phyloP scores from a whole-genome alignment of 1,140 invertebrate genomes.

The Rhopalosiphum maidis region DNA sequence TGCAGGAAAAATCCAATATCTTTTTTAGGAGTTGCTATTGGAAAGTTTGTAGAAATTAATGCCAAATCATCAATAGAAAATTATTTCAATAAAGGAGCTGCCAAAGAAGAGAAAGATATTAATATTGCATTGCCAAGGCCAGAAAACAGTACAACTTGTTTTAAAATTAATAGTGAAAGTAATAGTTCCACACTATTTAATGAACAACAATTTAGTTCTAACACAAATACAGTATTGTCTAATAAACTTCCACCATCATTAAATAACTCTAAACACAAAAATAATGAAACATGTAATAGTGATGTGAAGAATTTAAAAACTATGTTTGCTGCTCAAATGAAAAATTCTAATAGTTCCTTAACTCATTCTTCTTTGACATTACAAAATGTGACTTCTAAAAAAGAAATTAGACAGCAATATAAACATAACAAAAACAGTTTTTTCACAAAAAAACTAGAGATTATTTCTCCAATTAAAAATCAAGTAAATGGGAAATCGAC shows the following conservation, averaged over 20 bases:
- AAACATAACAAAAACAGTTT: background rate
- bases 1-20: slow-evolving; percentile 63
- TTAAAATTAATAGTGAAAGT: background rate
- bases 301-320: slow-evolving; percentile 17
- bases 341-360: background rate
- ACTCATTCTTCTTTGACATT: background rate
- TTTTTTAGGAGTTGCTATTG: slow-evolving; percentile 65
- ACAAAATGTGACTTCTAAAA: background rate
- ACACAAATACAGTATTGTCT: background rate
- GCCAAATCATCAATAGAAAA: slow-evolving; percentile 23
- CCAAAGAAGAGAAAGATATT: background rate
- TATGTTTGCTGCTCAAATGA: slow-evolving; percentile 9
- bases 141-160: background rate
- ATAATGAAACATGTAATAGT: background rate
- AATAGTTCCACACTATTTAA: background rate
- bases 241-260: background rate
- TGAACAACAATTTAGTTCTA: background rate
- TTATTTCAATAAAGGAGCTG: slow-evolving; percentile 21
- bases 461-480: background rate
- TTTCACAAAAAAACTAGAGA: background rate
- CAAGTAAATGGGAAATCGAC: background rate
- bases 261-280: background rate
- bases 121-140: background rate
- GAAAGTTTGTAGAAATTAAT: slow-evolving; percentile 63
- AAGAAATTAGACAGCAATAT: background rate